Evolutionary conservation across 1,140 invertebrate species (phyloP), one percentile per base, ranked within the genome.

Genomic region (Philaenus spumarius): DNA sequence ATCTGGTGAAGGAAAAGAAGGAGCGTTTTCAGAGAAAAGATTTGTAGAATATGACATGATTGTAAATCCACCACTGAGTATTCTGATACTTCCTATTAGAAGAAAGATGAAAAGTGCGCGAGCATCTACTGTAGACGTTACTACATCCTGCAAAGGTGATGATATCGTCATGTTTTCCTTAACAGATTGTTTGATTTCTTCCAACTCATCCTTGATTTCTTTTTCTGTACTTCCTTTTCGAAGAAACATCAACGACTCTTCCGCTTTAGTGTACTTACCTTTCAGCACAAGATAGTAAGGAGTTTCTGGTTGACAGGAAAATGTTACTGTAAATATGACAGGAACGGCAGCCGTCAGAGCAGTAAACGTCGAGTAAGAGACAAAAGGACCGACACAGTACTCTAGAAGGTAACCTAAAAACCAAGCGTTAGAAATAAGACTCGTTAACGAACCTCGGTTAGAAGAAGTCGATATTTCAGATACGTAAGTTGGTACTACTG

Each of bases 401-500:
- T 86, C 78, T 39, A 85, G 80, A 0, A 94, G 68, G 22, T 63
- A 82, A 3, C 93, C 93, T 14, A 87, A 60, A 6, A 81, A 80
- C 30, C 86, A 81, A 67, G 87, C 88, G 5, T 90, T 72, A 68
- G 93, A 88, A 60, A 93, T 82, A 53, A 90, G 83, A 0, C 90
- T 88, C 6, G 90, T 90, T 0, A 69, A 26, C 0, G 62, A 55
- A 9, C 67, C 67, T 11, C 67, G 60, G 20, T 65, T 74, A 5
- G 60, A 34, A 1, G 61, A 52, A 17, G 47, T 61, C 1, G 67
- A 84, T 26, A 93, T 91, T 75, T 94, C 91, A 34, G 89, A 89
- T 56, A 90, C 80, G 69, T 93, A 95, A 78, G 93, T 86, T 0
- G 90, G 89, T 1, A 84, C 77, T 14, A 84, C 80, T 0, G 89